Percentiles rank a stretch among this genome's conserved stretches.
Evolutionary conservation across 1,140 invertebrate species (phyloP).

Genomic region (Trissolcus basalis): DNA sequence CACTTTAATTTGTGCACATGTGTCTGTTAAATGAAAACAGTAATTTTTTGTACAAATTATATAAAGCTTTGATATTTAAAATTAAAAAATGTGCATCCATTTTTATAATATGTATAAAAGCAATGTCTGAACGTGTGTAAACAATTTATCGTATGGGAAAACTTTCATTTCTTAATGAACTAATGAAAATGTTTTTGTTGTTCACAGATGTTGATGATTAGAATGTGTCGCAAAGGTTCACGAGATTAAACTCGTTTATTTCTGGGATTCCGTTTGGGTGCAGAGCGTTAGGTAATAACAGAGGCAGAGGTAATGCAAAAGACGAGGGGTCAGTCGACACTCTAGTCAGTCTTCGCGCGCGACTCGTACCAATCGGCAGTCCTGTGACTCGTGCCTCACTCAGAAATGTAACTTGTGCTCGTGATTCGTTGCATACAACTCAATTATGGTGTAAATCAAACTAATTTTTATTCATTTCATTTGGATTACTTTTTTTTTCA

Average conservation of each 20-base stretch:
- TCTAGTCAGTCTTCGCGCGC: constrained; percentile 58
- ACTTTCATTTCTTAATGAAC: too few relatives aligned
- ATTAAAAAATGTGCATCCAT: too few relatives aligned
- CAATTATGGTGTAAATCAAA: constrained; percentile 23
- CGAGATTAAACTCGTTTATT: constrained; percentile 13
- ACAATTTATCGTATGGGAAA: too few relatives aligned
- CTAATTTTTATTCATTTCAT: not conserved
- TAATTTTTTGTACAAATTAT: too few relatives aligned
- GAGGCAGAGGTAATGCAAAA: constrained; percentile 44
- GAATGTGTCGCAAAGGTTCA: constrained; percentile 9
- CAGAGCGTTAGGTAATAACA: constrained; percentile 56
- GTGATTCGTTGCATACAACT: not conserved
- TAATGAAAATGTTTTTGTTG: too few relatives aligned
- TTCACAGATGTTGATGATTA: not conserved
- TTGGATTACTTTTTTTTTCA: constrained; percentile 37
- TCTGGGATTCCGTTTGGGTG: constrained; percentile 41
- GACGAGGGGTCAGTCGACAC: constrained; percentile 44
- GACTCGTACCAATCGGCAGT: constrained; percentile 51
- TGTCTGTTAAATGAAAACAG: too few relatives aligned
- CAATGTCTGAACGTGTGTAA: too few relatives aligned
- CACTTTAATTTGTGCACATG: too few relatives aligned
- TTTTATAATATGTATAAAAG: too few relatives aligned
- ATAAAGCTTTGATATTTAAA: too few relatives aligned
- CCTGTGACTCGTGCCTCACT: constrained; percentile 10
- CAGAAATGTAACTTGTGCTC: constrained; percentile 39